Evolutionary conservation across 2,797 vertebrate genomes (phyloP).

Genomic region (Myotis myotis): DNA sequence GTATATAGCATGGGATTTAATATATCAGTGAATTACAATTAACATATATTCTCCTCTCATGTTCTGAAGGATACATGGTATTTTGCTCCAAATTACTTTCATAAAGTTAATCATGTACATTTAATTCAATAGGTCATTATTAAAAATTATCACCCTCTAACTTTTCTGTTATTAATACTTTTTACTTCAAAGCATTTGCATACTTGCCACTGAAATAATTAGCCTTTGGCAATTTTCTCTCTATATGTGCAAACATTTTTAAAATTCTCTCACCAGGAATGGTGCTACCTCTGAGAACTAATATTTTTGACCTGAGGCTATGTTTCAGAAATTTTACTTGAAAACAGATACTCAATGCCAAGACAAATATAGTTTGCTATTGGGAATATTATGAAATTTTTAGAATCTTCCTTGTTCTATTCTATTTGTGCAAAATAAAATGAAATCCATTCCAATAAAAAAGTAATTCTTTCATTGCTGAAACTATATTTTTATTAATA

Average conservation of each 20-base stretch:
- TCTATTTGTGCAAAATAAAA: neutral
- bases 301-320: slow-evolving; percentile 36
- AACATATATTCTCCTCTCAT: neutral
- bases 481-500: neutral
- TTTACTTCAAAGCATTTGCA: neutral
- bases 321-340: slow-evolving; percentile 39
- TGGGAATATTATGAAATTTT: slow-evolving; percentile 38
- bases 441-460: neutral
- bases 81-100: neutral
- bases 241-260: neutral
- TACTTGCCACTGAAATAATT: neutral
- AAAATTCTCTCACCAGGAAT: slow-evolving; percentile 27
- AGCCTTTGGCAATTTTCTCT: neutral
- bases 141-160: neutral
- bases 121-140: neutral
- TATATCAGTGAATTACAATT: neutral
- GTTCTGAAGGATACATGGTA: neutral
- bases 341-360: neutral
- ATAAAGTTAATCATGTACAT: neutral
- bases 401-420: neutral
- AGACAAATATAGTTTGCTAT: slow-evolving; percentile 44
- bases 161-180: neutral
- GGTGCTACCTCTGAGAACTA: neutral
- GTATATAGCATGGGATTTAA: neutral
- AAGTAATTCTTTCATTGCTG: neutral